Percentiles rank a stretch among this genome's conserved stretches.
Evolutionary conservation across 2,797 vertebrate species (phyloP).

Genomic region (Loris lydekkerianus): DNA sequence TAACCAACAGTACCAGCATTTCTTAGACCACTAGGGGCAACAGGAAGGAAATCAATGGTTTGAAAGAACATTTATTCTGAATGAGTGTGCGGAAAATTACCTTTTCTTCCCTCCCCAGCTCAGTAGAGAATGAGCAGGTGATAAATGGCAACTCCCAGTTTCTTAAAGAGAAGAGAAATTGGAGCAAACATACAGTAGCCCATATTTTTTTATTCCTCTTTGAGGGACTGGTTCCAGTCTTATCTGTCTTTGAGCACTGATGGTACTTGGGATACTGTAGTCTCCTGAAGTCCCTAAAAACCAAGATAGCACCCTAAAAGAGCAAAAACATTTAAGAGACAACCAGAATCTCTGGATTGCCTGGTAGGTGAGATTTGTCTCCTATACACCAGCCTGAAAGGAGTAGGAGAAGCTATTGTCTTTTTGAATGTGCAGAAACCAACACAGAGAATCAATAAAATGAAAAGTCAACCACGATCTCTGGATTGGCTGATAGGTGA

Average conservation of each 20-base stretch:
- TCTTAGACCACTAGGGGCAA: not conserved
- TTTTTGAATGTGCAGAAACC: not conserved
- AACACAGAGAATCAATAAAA: not conserved
- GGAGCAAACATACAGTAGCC: no score
- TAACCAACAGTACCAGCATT: no score
- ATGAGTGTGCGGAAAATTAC: no score
- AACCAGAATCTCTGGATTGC: not conserved
- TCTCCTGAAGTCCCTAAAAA: not conserved
- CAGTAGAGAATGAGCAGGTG: not conserved
- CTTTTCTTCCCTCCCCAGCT: no score
- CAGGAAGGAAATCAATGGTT: not conserved
- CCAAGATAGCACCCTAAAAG: not conserved
- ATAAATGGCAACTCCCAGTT: not conserved
- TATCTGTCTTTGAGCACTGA: not conserved
- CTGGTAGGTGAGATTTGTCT: not conserved
- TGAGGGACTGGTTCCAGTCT: not conserved
- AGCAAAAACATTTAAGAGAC: not conserved
- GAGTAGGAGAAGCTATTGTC: not conserved
- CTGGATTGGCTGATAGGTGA: not conserved
- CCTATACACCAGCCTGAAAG: not conserved
- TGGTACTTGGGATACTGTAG: not conserved
- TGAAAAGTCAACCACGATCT: not conserved
- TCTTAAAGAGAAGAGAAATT: not conserved
- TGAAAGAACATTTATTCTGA: no score
- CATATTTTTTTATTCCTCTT: not conserved